These are phyloP conservation scores for Horisme vitalbata DNA, from an alignment of 2,888 invertebrate genomes.

Conservation along the genomic window DNA sequence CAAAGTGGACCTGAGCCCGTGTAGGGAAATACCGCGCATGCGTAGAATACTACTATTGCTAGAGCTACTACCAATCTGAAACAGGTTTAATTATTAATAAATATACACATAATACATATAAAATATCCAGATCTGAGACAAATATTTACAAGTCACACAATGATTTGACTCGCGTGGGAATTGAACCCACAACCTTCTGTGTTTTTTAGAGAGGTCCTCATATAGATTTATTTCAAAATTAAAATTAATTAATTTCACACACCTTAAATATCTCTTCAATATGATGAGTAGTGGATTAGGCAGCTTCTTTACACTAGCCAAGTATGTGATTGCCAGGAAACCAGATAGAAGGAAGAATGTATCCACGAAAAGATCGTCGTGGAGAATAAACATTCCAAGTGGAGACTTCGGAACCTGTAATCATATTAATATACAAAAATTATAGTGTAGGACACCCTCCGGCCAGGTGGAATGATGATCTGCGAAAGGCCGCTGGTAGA, in stretches of 20 bases:
- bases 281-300: slow-evolving; percentile 77
- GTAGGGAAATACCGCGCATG: slow-evolving; percentile 78
- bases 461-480: too few species aligned
- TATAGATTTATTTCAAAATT: too few species aligned
- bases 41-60: slow-evolving; percentile 82
- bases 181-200: too few species aligned
- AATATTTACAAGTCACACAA: too few species aligned
- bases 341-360: slow-evolving; percentile 85
- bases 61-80: slow-evolving; percentile 81
- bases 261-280: slow-evolving; percentile 84
- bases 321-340: slow-evolving; percentile 75
- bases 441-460: too few species aligned
- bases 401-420: slow-evolving; percentile 49
- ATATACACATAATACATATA: too few species aligned
- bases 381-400: slow-evolving; percentile 72
- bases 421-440: too few species aligned
- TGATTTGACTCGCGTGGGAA: too few species aligned
- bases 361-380: slow-evolving; percentile 85
- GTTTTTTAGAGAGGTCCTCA: too few species aligned
- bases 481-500: too few species aligned
- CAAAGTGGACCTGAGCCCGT: slow-evolving; percentile 84
- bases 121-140: too few species aligned
- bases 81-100: slow-evolving; percentile 11
- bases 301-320: slow-evolving; percentile 57
- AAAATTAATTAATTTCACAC: too few species aligned